Conservation (phyloP, 2,797 vertebrate genomes). For the Denticeps clupeoides region DNA sequence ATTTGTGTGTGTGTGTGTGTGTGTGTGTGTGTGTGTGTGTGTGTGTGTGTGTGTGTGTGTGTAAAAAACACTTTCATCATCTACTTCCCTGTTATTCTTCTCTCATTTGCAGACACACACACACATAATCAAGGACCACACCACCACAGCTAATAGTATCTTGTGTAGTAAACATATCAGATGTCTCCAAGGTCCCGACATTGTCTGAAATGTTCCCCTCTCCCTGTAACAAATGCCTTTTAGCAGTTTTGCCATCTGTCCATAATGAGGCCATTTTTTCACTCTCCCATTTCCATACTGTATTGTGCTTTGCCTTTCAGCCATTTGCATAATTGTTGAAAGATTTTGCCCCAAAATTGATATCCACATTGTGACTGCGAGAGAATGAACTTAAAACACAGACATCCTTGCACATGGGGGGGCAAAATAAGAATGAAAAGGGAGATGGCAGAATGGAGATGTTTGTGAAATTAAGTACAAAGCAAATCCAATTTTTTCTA, state of each 20-base stretch:
- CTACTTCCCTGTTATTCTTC: background rate
- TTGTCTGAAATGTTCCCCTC: slow-evolving; percentile 55
- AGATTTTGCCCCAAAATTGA: slow-evolving; percentile 93
- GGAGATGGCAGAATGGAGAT: slow-evolving; percentile 58
- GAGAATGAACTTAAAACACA: slow-evolving; percentile 55
- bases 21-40: too few species aligned
- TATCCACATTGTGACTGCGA: slow-evolving; percentile 74
- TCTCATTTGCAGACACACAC: slow-evolving; percentile 46
- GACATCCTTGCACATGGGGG: slow-evolving; percentile 17
- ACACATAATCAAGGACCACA: slow-evolving; percentile 53
- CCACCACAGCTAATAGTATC: slow-evolving; percentile 46
- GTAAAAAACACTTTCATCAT: too few species aligned
- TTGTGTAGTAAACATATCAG: slow-evolving; percentile 55
- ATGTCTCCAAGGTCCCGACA: slow-evolving; percentile 54
- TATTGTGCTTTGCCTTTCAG: slow-evolving; percentile 80
- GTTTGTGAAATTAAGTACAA: slow-evolving; percentile 76
- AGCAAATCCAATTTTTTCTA: slow-evolving; percentile 74
- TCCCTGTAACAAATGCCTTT: slow-evolving; percentile 66
- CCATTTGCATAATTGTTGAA: slow-evolving; percentile 97
- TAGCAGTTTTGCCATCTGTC: slow-evolving; percentile 83
- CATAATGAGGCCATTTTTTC: slow-evolving; percentile 87
- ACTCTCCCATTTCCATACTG: slow-evolving; percentile 77
- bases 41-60: too few species aligned
- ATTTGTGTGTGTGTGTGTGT: too few species aligned
- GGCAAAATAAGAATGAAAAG: slow-evolving; percentile 10